Evolutionary conservation across 2,888 invertebrate species (phyloP).

Genomic region (Agapetus fuscipes): DNA sequence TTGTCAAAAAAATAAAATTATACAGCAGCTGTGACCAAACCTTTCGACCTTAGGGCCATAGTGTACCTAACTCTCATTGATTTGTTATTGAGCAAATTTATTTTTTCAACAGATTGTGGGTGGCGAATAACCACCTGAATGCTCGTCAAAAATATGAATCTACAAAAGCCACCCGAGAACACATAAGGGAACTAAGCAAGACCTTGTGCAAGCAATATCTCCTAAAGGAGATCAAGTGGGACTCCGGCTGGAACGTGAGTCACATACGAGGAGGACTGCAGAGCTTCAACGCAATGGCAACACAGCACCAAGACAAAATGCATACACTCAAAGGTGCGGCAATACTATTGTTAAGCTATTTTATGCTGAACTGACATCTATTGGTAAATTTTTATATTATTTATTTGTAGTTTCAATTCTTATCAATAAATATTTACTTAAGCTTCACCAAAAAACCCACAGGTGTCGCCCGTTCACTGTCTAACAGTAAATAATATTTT

Average conservation of each 20-base stretch:
- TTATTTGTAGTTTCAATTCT: conserved; percentile 1
- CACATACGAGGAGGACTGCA: conserved; percentile 87
- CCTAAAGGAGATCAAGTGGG: conserved; percentile 55
- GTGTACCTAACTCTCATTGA: too few species aligned
- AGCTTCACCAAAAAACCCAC: too few species aligned
- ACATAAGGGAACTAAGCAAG: conserved; percentile 58
- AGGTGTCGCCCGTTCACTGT: too few species aligned
- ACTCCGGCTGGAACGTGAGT: conserved; percentile 80
- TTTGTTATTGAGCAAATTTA: not conserved
- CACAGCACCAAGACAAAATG: conserved; percentile 66
- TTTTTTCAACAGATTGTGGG: conserved; percentile 51
- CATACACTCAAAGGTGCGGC: conserved; percentile 51
- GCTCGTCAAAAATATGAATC: conserved; percentile 59
- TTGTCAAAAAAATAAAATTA: too few species aligned
- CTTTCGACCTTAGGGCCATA: too few species aligned
- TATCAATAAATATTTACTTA: not conserved
- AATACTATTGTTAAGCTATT: conserved; percentile 5
- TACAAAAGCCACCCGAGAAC: conserved; percentile 58
- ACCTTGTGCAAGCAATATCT: conserved; percentile 46
- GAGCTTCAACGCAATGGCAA: conserved; percentile 65
- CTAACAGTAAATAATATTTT: too few species aligned
- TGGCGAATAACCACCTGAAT: conserved; percentile 56
- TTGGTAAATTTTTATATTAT: conserved; percentile 2
- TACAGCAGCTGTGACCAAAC: too few species aligned
- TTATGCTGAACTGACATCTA: not conserved